A percentile compares a stretch with the other conserved stretches of the same genome.
These are phyloP conservation scores for Lasioglossum calceatum DNA, from an alignment of 2,888 invertebrate genomes.

Conservation along the genomic window DNA sequence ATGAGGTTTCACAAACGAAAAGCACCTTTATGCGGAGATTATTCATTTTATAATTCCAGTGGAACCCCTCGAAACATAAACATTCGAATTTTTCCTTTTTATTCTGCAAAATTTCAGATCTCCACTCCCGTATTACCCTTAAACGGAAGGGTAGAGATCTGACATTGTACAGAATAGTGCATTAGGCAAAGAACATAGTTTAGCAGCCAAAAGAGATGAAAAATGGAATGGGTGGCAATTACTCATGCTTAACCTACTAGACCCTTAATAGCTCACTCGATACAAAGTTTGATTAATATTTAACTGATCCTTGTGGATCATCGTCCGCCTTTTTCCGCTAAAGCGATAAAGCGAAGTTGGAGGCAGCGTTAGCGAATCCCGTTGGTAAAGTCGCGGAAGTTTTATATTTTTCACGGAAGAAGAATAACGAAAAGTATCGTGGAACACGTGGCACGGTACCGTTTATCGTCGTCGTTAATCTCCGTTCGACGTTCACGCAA, in stretches of 20 bases:
- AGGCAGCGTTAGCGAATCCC: not conserved
- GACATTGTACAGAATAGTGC: not conserved
- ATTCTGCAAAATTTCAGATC: not conserved
- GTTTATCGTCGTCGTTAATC: constrained; percentile 27
- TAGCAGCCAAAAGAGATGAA: not conserved
- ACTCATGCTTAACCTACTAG: too few species aligned
- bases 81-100: not conserved
- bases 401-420: not conserved
- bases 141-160: not conserved
- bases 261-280: not conserved
- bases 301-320: not conserved
- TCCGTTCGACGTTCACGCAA: constrained; percentile 34
- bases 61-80: not conserved
- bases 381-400: not conserved
- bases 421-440: not conserved
- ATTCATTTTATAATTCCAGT: not conserved
- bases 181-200: not conserved
- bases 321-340: not conserved
- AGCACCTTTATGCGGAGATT: not conserved
- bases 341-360: not conserved
- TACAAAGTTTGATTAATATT: not conserved
- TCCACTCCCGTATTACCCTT: too few species aligned
- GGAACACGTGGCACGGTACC: not conserved
- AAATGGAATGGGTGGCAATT: not conserved
- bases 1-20: not conserved